Percentiles rank a stretch among this genome's conserved stretches.
Conservation (phyloP, 2,888 invertebrate species). For the Eupithecia exiguata region DNA sequence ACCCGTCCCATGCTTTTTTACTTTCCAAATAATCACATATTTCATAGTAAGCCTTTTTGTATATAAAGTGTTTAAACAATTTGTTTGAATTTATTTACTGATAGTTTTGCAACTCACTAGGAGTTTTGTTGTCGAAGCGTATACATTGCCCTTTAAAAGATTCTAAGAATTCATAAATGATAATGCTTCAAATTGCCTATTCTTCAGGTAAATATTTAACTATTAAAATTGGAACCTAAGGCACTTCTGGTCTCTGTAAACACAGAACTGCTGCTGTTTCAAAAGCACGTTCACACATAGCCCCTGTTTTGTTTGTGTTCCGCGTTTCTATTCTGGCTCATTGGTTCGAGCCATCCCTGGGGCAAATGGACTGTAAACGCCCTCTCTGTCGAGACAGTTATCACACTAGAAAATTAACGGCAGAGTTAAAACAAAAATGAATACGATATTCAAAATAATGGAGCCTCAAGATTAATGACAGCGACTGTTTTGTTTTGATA, state of each 20-base stretch:
- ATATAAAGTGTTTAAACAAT: no score
- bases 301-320: constrained; percentile 26
- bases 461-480: no score
- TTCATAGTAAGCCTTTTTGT: no score
- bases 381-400: constrained; percentile 31
- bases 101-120: no score
- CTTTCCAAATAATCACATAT: no score
- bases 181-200: no score
- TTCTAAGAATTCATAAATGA: no score
- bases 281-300: neutral
- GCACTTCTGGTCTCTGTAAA: neutral
- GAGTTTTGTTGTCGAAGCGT: no score
- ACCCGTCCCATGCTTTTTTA: no score
- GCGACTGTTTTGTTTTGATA: neutral
- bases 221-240: neutral
- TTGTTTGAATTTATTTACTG: no score
- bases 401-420: constrained; percentile 4
- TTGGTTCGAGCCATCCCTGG: constrained; percentile 48
- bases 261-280: neutral
- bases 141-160: no score
- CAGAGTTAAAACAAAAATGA: neutral
- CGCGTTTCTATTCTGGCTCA: constrained; percentile 54
- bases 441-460: neutral
- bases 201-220: no score
- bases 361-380: constrained; percentile 57